Percentiles rank a stretch among this genome's conserved stretches.
phyloP scores from a whole-genome alignment of 2,113 vertebrate species.

The Symphodus melops region DNA sequence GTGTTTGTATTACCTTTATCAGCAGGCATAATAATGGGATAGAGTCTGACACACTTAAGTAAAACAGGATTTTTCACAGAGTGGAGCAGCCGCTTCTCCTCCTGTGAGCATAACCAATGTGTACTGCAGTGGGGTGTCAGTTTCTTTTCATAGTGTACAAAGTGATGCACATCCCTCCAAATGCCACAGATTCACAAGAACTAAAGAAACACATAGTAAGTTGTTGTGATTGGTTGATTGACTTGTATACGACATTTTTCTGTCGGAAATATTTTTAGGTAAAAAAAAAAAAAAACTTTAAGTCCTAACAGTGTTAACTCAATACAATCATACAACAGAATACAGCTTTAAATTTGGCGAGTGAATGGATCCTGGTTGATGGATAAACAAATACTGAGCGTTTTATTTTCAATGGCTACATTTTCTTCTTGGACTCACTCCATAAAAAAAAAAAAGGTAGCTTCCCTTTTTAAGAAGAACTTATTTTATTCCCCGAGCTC shows the following conservation, averaged over 20 bases:
- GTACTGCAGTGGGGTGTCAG: neutral
- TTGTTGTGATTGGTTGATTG: too few species aligned
- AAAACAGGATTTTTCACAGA: constrained; percentile 58
- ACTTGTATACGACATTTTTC: too few species aligned
- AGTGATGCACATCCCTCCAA: neutral
- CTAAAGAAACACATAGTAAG: neutral
- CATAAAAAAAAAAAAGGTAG: too few species aligned
- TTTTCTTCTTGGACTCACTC: neutral
- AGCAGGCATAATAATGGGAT: constrained; percentile 76
- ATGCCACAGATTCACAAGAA: neutral
- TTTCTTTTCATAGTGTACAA: neutral
- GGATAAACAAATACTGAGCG: too few species aligned
- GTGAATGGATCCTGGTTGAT: too few species aligned
- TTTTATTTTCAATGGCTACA: neutral
- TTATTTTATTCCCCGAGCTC: neutral
- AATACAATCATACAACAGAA: neutral
- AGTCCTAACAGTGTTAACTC: neutral
- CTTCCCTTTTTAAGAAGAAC: neutral
- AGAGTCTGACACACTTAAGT: constrained; percentile 76
- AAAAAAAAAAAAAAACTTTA: too few species aligned
- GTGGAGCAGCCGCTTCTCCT: constrained; percentile 29
- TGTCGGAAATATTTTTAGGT: too few species aligned
- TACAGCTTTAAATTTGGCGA: neutral
- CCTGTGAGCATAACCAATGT: neutral
- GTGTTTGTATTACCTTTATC: constrained; percentile 80